These are phyloP conservation scores for Oscheius sp. DNA, from an alignment of 2,888 invertebrate genomes.

Conservation along the genomic window DNA sequence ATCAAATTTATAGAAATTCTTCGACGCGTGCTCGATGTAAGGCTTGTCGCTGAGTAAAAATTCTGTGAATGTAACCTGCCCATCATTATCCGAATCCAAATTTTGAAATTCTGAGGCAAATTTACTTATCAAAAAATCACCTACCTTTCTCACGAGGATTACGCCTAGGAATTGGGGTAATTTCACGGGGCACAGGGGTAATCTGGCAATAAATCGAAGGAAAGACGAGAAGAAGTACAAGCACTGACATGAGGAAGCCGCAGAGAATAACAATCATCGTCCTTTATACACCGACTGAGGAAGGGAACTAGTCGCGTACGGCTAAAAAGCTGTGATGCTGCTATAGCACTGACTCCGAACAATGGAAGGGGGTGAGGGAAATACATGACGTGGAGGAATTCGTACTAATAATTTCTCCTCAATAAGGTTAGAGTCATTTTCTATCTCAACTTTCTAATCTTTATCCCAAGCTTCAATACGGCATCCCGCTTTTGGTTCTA, in stretches of 20 bases:
- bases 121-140: neutral
- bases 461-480: no score
- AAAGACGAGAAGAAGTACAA: neutral
- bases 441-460: no score
- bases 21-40: constrained; percentile 60
- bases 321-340: neutral
- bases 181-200: constrained; percentile 56
- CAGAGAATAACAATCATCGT: neutral
- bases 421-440: no score
- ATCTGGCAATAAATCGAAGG: constrained; percentile 33
- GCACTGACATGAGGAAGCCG: constrained; percentile 8
- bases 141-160: constrained; percentile 67
- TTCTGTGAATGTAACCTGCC: constrained; percentile 66
- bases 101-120: constrained; percentile 63
- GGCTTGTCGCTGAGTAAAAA: constrained; percentile 67
- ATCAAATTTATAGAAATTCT: constrained; percentile 50
- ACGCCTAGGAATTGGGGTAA: constrained; percentile 67
- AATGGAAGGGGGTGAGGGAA: no score
- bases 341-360: no score
- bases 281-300: neutral
- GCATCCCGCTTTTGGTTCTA: no score
- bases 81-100: constrained; percentile 65
- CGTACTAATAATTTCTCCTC: no score
- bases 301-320: constrained; percentile 4
- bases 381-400: no score